A percentile compares a stretch with the other conserved stretches of the same genome.
Evolutionary conservation across 2,888 invertebrate species (phyloP).

Genomic region (Sturmia bella): DNA sequence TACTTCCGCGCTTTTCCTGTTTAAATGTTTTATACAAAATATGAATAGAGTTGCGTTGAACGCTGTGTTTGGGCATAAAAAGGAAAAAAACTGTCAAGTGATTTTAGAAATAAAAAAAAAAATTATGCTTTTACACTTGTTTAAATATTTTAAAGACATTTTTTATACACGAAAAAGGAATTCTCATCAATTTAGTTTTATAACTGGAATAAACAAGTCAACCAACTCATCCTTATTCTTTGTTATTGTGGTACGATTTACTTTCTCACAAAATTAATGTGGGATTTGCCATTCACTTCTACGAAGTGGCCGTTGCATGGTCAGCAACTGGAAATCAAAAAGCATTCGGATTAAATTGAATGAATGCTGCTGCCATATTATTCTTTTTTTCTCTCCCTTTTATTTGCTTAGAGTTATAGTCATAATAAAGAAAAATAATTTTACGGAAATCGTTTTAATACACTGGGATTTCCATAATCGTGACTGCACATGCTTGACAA

Average conservation of each 20-base stretch:
- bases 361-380: constrained; percentile 27
- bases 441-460: constrained; percentile 41
- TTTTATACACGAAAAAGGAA: no score
- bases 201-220: constrained; percentile 1
- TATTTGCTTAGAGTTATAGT: constrained; percentile 24
- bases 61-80: no score
- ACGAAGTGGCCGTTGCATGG: constrained; percentile 14
- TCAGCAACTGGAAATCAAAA: constrained; percentile 29
- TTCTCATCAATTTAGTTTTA: not conserved
- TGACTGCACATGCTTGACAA: not conserved
- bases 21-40: no score
- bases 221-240: not conserved
- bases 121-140: not conserved
- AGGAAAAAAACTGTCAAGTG: no score
- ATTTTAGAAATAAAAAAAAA: no score
- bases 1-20: no score
- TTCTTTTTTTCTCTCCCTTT: not conserved
- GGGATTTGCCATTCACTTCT: not conserved
- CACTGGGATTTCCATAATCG: constrained; percentile 18
- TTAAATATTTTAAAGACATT: not conserved
- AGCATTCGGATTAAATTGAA: constrained; percentile 53
- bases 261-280: not conserved
- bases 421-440: constrained; percentile 6
- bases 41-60: no score
- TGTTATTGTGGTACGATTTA: not conserved